These are phyloP conservation scores for Xiphophorus birchmanni DNA, from an alignment of 2,797 vertebrate species.

Conservation along the genomic window DNA sequence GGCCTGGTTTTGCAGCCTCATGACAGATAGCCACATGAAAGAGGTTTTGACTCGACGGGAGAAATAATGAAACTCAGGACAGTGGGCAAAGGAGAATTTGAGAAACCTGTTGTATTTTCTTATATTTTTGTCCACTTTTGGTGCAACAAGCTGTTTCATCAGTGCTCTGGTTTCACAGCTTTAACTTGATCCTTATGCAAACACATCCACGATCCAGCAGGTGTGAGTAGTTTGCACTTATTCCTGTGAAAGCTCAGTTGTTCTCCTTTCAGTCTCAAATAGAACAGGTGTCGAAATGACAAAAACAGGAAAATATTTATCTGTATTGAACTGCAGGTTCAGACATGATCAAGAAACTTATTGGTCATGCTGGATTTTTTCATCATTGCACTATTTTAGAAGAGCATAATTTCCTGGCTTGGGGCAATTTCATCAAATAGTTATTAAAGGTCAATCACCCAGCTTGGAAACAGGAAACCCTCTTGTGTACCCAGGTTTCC, in stretches of 20 bases:
- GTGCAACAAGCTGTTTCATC: not conserved
- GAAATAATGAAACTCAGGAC: not conserved
- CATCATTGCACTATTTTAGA: no score
- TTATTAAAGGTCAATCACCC: no score
- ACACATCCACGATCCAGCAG: not conserved
- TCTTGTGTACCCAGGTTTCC: no score
- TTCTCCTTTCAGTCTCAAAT: not conserved
- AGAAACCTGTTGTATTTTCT: not conserved
- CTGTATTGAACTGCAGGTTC: not conserved
- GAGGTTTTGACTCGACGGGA: not conserved
- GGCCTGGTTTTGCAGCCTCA: not conserved
- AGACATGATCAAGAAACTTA: not conserved
- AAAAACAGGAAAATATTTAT: not conserved
- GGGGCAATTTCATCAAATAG: no score
- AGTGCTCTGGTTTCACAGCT: not conserved
- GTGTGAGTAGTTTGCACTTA: not conserved
- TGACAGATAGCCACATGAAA: not conserved
- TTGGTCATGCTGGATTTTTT: not conserved
- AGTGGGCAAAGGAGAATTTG: not conserved
- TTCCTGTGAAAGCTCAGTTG: not conserved
- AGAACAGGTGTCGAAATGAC: not conserved
- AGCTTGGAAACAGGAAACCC: no score
- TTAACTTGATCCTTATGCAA: not conserved
- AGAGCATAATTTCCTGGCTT: no score
- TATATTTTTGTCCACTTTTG: not conserved